Conservation (phyloP, 2,888 invertebrate species). For the Diarsia rubi region DNA sequence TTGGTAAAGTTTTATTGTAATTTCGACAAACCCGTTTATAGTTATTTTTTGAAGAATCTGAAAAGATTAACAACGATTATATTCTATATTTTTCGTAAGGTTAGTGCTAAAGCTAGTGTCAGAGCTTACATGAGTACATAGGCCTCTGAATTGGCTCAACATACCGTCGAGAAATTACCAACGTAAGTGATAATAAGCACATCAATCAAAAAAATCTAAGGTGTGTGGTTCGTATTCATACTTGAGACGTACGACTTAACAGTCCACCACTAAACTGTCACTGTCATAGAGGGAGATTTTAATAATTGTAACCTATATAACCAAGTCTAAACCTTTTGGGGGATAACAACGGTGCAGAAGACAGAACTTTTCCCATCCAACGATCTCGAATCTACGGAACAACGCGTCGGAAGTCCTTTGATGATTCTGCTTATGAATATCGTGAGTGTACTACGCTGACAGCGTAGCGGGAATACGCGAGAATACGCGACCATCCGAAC, state of each 20-base stretch:
- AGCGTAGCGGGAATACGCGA: constrained; percentile 71
- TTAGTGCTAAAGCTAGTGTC: not conserved
- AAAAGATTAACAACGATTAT: not conserved
- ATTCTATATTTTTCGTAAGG: not conserved
- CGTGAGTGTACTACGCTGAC: constrained; percentile 76
- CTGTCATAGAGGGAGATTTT: not conserved
- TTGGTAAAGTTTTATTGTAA: not conserved
- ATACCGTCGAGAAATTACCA: too few relatives aligned
- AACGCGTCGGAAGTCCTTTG: constrained; percentile 77
- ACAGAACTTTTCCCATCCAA: constrained; percentile 57
- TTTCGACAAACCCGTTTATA: too few relatives aligned
- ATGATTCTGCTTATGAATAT: constrained; percentile 88
- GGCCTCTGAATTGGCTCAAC: too few relatives aligned
- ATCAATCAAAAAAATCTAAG: too few relatives aligned
- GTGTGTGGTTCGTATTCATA: too few relatives aligned
- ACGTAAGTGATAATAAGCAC: too few relatives aligned
- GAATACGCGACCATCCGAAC: constrained; percentile 68
- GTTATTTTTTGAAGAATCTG: not conserved
- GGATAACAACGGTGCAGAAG: not conserved
- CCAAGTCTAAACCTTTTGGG: not conserved
- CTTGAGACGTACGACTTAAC: too few relatives aligned
- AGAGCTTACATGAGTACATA: too few relatives aligned
- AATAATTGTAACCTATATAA: not conserved
- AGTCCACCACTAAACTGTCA: not conserved
- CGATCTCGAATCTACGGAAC: constrained; percentile 43